Conservation (phyloP, 2,797 vertebrate species). For the Rhinatrema bivittatum region DNA sequence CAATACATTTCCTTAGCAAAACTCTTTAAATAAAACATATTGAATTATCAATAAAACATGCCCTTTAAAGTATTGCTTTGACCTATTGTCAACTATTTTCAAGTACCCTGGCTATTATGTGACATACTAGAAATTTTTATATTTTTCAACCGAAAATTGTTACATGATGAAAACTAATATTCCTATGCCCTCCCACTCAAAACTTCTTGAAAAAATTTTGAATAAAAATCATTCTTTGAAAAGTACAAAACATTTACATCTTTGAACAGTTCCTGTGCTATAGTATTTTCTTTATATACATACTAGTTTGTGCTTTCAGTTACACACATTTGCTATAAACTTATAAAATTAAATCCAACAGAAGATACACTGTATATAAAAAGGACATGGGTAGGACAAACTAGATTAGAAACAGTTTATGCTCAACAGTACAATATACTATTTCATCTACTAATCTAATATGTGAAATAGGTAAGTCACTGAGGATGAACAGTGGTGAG, state of each 20-base stretch:
- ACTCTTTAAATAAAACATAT: background rate
- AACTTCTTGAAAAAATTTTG: slow-evolving; percentile 33
- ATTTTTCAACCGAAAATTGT: slow-evolving; percentile 38
- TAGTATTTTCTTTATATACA: slow-evolving; percentile 43
- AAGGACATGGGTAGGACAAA: slow-evolving; percentile 28
- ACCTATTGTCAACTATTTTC: too few relatives aligned
- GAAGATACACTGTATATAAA: slow-evolving; percentile 32
- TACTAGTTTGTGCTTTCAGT: slow-evolving; percentile 42
- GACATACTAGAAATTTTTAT: slow-evolving; percentile 18
- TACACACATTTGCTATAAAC: slow-evolving; percentile 38
- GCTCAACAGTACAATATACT: slow-evolving; percentile 18
- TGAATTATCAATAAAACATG: slow-evolving; percentile 1
- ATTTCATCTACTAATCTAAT: background rate
- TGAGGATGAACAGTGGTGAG: too few relatives aligned
- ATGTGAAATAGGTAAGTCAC: too few relatives aligned
- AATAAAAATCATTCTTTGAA: slow-evolving; percentile 49
- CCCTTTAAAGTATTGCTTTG: too few relatives aligned
- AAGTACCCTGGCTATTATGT: slow-evolving; percentile 26
- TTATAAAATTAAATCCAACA: slow-evolving; percentile 40
- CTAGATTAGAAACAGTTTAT: slow-evolving; percentile 5
- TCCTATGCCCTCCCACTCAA: slow-evolving; percentile 30
- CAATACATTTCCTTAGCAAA: rapidly evolving
- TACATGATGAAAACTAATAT: slow-evolving; percentile 38
- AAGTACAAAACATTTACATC: slow-evolving; percentile 57
- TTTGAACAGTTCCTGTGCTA: slow-evolving; percentile 36